A percentile compares a stretch with the other conserved stretches of the same genome.
These are phyloP conservation scores for Arctocebus calabarensis DNA, from an alignment of 2,797 vertebrate genomes.

Conservation along the genomic window DNA sequence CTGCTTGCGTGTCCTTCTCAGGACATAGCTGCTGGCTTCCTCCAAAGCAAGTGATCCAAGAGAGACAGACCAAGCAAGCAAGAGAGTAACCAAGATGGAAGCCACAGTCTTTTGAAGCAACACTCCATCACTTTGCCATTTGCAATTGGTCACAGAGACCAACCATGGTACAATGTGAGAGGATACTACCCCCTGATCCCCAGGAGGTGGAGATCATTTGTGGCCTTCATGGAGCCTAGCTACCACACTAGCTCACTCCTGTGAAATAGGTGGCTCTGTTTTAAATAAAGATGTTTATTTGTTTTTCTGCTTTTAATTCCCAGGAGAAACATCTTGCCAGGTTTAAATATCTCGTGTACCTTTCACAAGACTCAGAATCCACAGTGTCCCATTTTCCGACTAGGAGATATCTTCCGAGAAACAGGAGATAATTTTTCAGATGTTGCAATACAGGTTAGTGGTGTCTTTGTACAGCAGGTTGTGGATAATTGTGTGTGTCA, in stretches of 20 bases:
- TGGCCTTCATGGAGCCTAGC: not conserved
- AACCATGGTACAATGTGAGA: not conserved
- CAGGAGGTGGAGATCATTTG: not conserved
- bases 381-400: conserved; percentile 92
- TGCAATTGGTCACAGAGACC: not conserved
- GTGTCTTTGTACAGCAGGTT: not conserved
- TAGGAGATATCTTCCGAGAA: conserved; percentile 91
- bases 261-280: not conserved
- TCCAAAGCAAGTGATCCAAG: not conserved
- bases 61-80: not conserved
- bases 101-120: not conserved
- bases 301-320: conserved; percentile 53
- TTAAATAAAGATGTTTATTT: not conserved
- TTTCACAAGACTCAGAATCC: conserved; percentile 86
- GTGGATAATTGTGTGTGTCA: not conserved
- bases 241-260: not conserved
- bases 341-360: conserved; percentile 88
- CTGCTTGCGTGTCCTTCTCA: not conserved
- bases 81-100: not conserved
- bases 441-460: conserved; percentile 91
- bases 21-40: not conserved
- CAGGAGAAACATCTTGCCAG: conserved; percentile 92
- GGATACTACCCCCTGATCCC: not conserved
- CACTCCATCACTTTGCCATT: not conserved
- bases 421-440: conserved; percentile 91